phyloP scores from a whole-genome alignment of 2,113 vertebrate species.

The Platysteira castanea region DNA sequence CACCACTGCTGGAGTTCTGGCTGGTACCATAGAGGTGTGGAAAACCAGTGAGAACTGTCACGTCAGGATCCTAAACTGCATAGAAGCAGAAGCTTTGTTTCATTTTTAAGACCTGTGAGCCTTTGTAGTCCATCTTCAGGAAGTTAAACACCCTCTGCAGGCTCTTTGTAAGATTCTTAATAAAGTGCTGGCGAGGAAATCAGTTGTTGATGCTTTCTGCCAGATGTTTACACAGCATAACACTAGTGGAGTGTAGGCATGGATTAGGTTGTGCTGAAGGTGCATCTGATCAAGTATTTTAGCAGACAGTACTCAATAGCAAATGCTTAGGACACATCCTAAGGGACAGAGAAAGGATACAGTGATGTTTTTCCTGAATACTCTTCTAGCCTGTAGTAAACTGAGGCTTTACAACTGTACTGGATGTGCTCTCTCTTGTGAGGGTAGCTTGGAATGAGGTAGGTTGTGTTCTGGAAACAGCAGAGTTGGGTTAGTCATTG shows the following conservation, averaged over 20 bases:
- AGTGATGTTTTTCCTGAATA: not conserved
- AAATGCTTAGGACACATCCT: not conserved
- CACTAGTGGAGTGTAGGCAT: not conserved
- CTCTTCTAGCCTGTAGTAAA: not conserved
- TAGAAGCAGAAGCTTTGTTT: not conserved
- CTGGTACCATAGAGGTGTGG: not conserved
- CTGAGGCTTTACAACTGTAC: not conserved
- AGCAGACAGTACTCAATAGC: not conserved
- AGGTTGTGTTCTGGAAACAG: not conserved
- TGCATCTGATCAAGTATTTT: not conserved
- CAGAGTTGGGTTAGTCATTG: fast-evolving
- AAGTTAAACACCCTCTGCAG: not conserved
- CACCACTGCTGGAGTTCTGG: not conserved
- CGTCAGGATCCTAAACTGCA: fast-evolving
- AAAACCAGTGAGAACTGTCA: not conserved
- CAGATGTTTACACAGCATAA: not conserved
- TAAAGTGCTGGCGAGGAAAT: not conserved
- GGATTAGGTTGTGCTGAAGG: not conserved
- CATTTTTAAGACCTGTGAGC: not conserved
- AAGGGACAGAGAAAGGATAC: not conserved
- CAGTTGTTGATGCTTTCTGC: not conserved
- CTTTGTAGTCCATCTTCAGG: not conserved
- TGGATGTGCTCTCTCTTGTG: not conserved
- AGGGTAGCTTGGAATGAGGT: not conserved
- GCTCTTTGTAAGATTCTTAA: not conserved